phyloP scores from a whole-genome alignment of 2,888 invertebrate species.

The Empis stercorea region DNA sequence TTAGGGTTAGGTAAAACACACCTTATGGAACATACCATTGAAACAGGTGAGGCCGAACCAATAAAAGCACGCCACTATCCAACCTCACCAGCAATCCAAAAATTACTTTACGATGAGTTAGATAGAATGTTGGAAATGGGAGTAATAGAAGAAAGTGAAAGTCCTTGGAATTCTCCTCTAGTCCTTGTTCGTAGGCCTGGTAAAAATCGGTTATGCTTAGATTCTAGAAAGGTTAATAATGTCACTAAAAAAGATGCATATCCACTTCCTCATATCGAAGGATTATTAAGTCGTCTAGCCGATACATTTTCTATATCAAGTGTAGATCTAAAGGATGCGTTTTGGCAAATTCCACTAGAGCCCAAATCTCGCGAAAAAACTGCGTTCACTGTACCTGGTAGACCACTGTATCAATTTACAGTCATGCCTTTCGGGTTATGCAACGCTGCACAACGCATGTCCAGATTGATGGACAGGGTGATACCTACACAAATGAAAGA shows the following conservation, averaged over 20 bases:
- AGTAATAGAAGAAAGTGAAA: conserved; percentile 20
- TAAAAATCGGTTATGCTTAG: conserved; percentile 18
- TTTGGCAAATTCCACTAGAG: too few species aligned
- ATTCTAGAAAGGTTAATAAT: conserved; percentile 19
- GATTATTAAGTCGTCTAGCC: conserved; percentile 17
- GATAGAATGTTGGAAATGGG: conserved; percentile 21
- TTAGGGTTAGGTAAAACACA: conserved; percentile 11
- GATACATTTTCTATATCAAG: too few species aligned
- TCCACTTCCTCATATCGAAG: conserved; percentile 12
- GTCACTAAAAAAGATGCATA: conserved; percentile 17
- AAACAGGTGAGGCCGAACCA: conserved; percentile 8
- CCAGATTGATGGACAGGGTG: conserved; percentile 9
- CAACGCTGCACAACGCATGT: conserved; percentile 12
- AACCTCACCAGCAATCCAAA: conserved; percentile 12
- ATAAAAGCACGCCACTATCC: conserved; percentile 14
- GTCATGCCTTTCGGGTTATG: conserved; percentile 15
- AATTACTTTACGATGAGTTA: conserved; percentile 16
- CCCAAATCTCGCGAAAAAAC: too few species aligned
- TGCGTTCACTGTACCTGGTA: conserved; percentile 18
- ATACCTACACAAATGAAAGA: conserved; percentile 7
- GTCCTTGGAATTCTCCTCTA: conserved; percentile 20
- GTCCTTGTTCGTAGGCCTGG: conserved; percentile 18
- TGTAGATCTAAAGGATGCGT: too few species aligned
- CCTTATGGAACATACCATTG: conserved; percentile 9
- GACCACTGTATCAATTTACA: conserved; percentile 12